Conservation (phyloP, 2,888 invertebrate species). For the Esperia sulphurella region DNA sequence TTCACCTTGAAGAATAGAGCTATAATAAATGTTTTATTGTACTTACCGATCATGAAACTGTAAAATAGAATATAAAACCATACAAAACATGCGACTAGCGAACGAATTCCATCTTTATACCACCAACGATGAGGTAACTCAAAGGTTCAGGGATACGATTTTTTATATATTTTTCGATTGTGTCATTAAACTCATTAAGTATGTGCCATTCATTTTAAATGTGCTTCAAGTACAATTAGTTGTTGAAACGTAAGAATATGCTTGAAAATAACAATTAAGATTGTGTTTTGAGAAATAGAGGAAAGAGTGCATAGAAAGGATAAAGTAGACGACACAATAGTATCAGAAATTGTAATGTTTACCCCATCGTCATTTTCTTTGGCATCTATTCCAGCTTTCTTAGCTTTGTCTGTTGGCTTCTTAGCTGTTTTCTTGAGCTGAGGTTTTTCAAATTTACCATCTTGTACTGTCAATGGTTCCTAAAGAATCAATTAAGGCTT, state of each 20-base stretch:
- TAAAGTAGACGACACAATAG: slow-evolving; percentile 36
- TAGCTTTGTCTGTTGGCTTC: slow-evolving; percentile 59
- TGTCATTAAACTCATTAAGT: slow-evolving; percentile 2
- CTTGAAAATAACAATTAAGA: neutral
- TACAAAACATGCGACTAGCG: slow-evolving; percentile 57
- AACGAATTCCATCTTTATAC: slow-evolving; percentile 27
- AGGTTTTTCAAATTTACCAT: slow-evolving; percentile 71
- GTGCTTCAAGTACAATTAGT: neutral
- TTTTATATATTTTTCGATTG: neutral
- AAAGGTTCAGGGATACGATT: neutral
- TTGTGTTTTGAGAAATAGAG: neutral
- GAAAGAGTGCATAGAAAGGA: slow-evolving; percentile 19
- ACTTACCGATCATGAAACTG: slow-evolving; percentile 16
- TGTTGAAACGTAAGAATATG: neutral
- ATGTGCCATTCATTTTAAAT: slow-evolving; percentile 1
- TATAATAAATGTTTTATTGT: neutral
- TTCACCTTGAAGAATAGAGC: too few species aligned
- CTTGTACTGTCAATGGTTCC: slow-evolving; percentile 67
- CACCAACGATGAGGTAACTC: slow-evolving; percentile 27
- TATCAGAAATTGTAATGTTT: slow-evolving; percentile 33
- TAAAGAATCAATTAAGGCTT: slow-evolving; percentile 59
- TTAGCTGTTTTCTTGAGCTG: slow-evolving; percentile 70
- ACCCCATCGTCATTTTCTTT: slow-evolving; percentile 51
- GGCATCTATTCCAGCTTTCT: slow-evolving; percentile 46
- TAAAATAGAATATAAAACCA: slow-evolving; percentile 31